Percentiles rank a stretch among this genome's conserved stretches.
Conservation (phyloP, 2,888 invertebrate genomes). For the Gastracanthus pulcherrimus region DNA sequence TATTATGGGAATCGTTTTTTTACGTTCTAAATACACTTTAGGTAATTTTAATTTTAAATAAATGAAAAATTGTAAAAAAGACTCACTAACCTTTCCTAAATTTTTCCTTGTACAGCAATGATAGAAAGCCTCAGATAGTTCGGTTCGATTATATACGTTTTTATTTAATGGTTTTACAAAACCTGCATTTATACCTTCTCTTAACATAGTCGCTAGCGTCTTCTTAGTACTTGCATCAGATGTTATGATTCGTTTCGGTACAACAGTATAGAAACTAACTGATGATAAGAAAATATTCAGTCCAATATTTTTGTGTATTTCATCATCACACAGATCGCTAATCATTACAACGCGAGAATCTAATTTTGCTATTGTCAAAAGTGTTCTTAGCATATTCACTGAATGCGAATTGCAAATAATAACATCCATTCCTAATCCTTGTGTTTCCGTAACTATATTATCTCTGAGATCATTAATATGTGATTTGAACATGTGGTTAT, state of each 20-base stretch:
- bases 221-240: constrained; percentile 80
- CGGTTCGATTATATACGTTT: constrained; percentile 81
- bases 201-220: constrained; percentile 80
- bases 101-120: constrained; percentile 85
- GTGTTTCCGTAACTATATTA: constrained; percentile 83
- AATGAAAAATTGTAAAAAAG: neutral
- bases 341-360: constrained; percentile 79
- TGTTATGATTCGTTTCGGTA: constrained; percentile 54
- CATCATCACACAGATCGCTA: constrained; percentile 74
- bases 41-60: too few species aligned
- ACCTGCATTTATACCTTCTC: constrained; percentile 82
- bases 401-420: constrained; percentile 82
- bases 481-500: constrained; percentile 88
- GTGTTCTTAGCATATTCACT: constrained; percentile 90
- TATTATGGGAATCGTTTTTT: too few species aligned
- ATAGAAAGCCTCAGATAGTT: constrained; percentile 86
- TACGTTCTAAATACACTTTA: too few species aligned
- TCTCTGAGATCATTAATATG: constrained; percentile 90
- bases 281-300: constrained; percentile 59
- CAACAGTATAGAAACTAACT: constrained; percentile 75
- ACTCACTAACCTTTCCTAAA: constrained; percentile 84
- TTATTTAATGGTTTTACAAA: constrained; percentile 84
- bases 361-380: constrained; percentile 74
- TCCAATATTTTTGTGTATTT: constrained; percentile 78
- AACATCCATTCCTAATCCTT: constrained; percentile 81